Base-by-base conservation (phyloP, 2,888 invertebrate species). In the Netelia fuscicornis region DNA sequence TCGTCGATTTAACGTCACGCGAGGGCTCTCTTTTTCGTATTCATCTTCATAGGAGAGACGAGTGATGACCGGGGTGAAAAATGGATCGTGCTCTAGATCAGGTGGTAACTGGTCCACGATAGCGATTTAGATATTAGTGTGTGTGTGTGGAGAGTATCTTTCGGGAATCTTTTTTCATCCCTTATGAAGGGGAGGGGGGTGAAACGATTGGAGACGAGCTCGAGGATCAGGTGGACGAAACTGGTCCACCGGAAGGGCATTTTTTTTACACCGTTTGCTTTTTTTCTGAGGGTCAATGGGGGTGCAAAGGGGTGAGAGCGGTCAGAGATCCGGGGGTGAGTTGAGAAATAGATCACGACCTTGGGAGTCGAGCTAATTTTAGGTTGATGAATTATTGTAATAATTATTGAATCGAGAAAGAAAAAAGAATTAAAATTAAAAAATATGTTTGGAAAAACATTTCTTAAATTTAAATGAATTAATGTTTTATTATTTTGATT, bases 71-170 rank as follows among this genome's bases (percentile, higher is more conserved):
- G 60, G 74, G 80, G 64, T 85, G 85, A 86, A 89, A 92, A 90
- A 89, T 89, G 86, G 89, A 89, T 89, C 90, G 88, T 78, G 92
- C 86, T 91, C 89, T 79, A 90, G 87, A 92, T 93, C 93, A 93
- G 93, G 93, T 93, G 93, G 86, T 91, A 93, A 93, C 93, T 93
- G 92, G 93, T 93, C 92, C 93, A 93, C 87, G 72, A 68, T 23
- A 10, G 54, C 54, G 42, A 58, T 58, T 58, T 58, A 48, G 11
- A 48, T 13, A 48, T 13, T 11, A 6, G 5, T 30, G 6, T 30
- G 30, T 30, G 30, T 30, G 30, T 30, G 30, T 30, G 30, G 5
- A 5, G 30, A 5, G 48, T 10, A 48, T 48, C 48, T 13, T 48
- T 64, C 58, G 76, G 42, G 56, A 42, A 67, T 67, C 56, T 30